Percentiles rank a stretch among this genome's conserved stretches.
phyloP scores from a whole-genome alignment of 2,113 vertebrate genomes.

The Hiodon alosoides region DNA sequence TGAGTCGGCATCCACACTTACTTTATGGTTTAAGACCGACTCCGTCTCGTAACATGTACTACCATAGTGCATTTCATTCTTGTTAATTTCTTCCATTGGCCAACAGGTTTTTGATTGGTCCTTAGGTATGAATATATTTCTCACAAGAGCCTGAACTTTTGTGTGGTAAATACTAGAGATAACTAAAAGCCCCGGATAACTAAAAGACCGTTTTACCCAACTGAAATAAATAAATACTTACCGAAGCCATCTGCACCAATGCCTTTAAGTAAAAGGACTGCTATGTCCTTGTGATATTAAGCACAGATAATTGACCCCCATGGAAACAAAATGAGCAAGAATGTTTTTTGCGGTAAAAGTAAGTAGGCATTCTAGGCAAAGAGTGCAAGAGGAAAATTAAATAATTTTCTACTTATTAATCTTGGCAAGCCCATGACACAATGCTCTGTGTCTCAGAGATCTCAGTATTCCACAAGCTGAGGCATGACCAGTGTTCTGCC shows the following conservation, averaged over 20 bases:
- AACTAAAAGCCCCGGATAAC: neutral
- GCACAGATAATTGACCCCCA: neutral
- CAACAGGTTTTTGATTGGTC: too few relatives aligned
- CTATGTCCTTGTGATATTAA: neutral
- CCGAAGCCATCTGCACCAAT: neutral
- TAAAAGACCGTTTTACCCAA: too few relatives aligned
- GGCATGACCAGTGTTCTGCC: neutral
- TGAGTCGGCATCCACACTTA: neutral
- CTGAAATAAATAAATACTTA: too few relatives aligned
- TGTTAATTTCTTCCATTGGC: too few relatives aligned
- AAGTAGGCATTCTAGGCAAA: neutral
- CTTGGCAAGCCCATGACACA: neutral
- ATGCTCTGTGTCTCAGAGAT: neutral
- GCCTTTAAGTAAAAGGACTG: neutral
- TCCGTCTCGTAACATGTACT: neutral
- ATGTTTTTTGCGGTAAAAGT: neutral
- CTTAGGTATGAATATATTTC: too few relatives aligned
- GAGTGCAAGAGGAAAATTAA: conserved; percentile 1
- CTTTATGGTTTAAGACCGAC: neutral
- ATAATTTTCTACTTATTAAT: neutral
- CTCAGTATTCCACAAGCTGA: conserved; percentile 5
- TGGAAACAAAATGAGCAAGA: neutral
- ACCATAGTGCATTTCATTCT: neutral
- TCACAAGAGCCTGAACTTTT: neutral
- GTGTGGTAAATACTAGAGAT: neutral